phyloP scores from a whole-genome alignment of 2,113 vertebrate genomes.

The Scomber colias region DNA sequence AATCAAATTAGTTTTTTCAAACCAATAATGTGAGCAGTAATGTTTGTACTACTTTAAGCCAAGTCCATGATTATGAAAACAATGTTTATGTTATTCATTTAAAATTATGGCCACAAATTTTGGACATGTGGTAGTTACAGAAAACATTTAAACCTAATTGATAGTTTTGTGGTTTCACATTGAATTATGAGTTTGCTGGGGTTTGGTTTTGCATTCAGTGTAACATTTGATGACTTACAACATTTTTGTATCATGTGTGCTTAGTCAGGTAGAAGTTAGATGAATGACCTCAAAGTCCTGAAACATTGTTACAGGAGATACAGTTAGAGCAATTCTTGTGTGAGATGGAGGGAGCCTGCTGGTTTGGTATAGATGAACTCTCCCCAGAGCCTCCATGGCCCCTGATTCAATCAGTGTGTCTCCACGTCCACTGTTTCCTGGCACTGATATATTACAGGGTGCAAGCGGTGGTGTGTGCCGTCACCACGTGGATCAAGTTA shows the following conservation, averaged over 20 bases:
- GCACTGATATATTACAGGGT: constrained; percentile 86
- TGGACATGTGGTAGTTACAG: background rate
- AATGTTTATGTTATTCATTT: constrained; percentile 47
- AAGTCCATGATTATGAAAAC: constrained; percentile 35
- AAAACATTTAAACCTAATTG: constrained; percentile 17
- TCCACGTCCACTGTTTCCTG: constrained; percentile 78
- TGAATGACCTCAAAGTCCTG: constrained; percentile 64
- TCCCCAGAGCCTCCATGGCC: constrained; percentile 72
- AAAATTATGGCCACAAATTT: constrained; percentile 32
- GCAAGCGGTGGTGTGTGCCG: constrained; percentile 65
- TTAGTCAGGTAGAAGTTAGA: constrained; percentile 57
- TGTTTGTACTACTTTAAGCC: constrained; percentile 30
- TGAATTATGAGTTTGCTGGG: constrained; percentile 8
- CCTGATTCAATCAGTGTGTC: constrained; percentile 81
- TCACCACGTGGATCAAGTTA: constrained; percentile 83
- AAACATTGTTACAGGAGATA: constrained; percentile 70
- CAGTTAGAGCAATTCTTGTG: constrained; percentile 49
- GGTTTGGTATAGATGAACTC: constrained; percentile 72
- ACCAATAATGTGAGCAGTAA: constrained; percentile 36
- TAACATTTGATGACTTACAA: constrained; percentile 2
- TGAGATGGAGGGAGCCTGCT: constrained; percentile 30
- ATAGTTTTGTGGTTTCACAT: background rate
- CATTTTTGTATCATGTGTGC: constrained; percentile 26
- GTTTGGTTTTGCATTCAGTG: constrained; percentile 1
- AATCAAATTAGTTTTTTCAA: constrained; percentile 61